Evolutionary conservation across 2,888 invertebrate genomes (phyloP).

Genomic region (Aporophyla nigra): DNA sequence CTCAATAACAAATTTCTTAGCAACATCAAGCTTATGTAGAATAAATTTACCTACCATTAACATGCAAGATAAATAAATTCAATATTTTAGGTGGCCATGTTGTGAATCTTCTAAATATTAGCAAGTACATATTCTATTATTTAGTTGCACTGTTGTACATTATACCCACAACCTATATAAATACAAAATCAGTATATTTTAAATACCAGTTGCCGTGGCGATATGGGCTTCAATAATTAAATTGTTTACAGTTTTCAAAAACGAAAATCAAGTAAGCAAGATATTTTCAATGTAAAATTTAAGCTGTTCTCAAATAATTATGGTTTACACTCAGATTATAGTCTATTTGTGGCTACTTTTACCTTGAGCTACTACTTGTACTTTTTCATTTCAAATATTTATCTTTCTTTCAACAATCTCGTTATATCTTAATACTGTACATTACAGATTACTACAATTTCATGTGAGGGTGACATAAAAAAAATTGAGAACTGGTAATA

Average conservation of each 20-base stretch:
- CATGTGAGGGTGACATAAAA: constrained; percentile 34
- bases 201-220: neutral
- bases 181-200: neutral
- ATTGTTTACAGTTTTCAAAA: constrained; percentile 12
- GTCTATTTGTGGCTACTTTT: constrained; percentile 34
- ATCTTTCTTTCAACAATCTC: neutral
- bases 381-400: constrained; percentile 22
- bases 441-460: constrained; percentile 11
- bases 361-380: constrained; percentile 32
- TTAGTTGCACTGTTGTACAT: neutral
- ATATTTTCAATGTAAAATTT: neutral
- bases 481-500: neutral
- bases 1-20: neutral
- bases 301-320: neutral
- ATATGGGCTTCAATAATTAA: neutral
- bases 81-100: constrained; percentile 24
- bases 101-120: neutral
- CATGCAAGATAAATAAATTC: constrained; percentile 6
- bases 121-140: neutral
- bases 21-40: neutral
- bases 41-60: neutral
- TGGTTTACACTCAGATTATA: neutral
- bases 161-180: constrained; percentile 20
- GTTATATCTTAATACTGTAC: neutral
- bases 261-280: neutral